phyloP scores from a whole-genome alignment of 1,140 invertebrate genomes.

The Cydia splendana region DNA sequence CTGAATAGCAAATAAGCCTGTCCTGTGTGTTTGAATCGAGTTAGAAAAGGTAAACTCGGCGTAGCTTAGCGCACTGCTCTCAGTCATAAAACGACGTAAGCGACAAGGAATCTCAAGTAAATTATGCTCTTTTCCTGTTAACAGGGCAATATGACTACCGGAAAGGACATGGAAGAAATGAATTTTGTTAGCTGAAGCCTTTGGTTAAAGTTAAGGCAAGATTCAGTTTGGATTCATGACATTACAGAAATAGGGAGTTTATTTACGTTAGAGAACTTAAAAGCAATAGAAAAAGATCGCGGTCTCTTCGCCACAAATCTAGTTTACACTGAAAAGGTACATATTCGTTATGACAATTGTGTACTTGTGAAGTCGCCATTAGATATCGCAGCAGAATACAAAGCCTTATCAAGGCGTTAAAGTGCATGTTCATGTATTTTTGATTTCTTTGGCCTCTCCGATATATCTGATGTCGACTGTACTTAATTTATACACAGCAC shows the following conservation, averaged over 20 bases:
- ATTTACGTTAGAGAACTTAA: too few relatives aligned
- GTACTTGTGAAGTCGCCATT: too few relatives aligned
- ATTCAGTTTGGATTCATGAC: background rate
- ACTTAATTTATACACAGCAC: too few relatives aligned
- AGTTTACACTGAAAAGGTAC: too few relatives aligned
- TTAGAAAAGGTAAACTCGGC: conserved; percentile 24
- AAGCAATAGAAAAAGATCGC: too few relatives aligned
- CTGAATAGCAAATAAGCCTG: conserved; percentile 25
- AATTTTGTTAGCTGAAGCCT: background rate
- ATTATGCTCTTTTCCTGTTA: background rate
- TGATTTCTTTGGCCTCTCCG: too few relatives aligned
- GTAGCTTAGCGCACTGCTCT: background rate
- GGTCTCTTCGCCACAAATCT: too few relatives aligned
- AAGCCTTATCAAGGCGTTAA: too few relatives aligned
- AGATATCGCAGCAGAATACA: too few relatives aligned
- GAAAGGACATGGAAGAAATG: background rate
- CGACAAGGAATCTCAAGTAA: background rate
- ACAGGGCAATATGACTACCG: background rate
- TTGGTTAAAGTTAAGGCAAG: background rate
- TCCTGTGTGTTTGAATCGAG: conserved; percentile 12
- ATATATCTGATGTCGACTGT: too few relatives aligned
- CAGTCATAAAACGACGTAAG: background rate
- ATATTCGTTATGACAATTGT: too few relatives aligned
- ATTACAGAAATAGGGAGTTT: background rate
- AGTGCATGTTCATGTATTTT: too few relatives aligned